Evolutionary conservation across 2,888 invertebrate genomes (phyloP), one percentile per base, ranked within the genome.

Genomic region (Cremastobaeus sp.): DNA sequence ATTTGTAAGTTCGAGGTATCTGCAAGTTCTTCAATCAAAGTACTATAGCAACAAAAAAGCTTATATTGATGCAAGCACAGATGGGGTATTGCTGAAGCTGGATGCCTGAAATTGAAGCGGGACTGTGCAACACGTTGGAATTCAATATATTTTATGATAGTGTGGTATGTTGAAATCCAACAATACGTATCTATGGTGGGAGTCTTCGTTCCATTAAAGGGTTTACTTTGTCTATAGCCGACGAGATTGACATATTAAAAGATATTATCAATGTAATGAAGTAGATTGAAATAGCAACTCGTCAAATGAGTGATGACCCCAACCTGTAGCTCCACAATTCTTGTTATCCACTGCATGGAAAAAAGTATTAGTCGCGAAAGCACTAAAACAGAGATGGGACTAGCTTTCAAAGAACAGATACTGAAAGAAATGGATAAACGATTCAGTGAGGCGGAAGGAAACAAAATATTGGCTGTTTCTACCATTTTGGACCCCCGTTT

Each of bases 401-500:
- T 14, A 8, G 17, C 12, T 9, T 39, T 62, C n/a, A 35, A 50
- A 39, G 14, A 37, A 3, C n/a, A 35, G 30, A 1, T 62, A 9
- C 12, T 62, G 12, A 39, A 25, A 11, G 35, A 17, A n/a, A 25
- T 59, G 15, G 1, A 11, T 8, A 3, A 14, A 32, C 21, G 45
- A 37, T 55, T 66, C 21, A 11, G 47, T 17, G 14, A 8, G n/a
- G 28, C 18, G 1, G 65, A 65, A 47, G 14, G 3, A 39, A 25
- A 39, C 11, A 9, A n/a, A 5, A 12, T 20, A 21, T 28, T 41
- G 6, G 52, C 64, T 12, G 20, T 64, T 8, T 30, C 50, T 1
- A 64, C 64, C 1, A 11, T 64, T 5, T 21, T 64, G 1, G 64
- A 64, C 15, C 52, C 64, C 8, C 14, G 64, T 21, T 64, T 52